Conservation (phyloP, 1,140 invertebrate species). For the Lucilia sericata region DNA sequence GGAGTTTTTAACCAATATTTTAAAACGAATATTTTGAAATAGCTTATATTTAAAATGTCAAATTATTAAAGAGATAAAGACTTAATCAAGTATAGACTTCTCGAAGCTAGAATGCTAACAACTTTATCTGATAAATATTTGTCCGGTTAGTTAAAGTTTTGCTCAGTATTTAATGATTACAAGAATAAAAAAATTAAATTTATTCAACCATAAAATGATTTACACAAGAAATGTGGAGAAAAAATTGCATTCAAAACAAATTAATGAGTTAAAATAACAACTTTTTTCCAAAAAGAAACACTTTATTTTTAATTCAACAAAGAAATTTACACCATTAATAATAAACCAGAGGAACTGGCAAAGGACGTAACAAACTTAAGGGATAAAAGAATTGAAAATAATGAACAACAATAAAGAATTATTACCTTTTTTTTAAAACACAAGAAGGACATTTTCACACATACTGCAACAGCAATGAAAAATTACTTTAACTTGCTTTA, state of each 20-base stretch:
- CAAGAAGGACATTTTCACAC: background rate
- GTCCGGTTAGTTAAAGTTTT: no score
- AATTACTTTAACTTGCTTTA: no score
- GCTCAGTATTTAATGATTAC: no score
- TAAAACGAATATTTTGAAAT: no score
- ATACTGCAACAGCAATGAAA: background rate
- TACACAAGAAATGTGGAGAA: background rate
- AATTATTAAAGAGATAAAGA: no score
- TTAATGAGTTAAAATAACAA: slow-evolving; percentile 8
- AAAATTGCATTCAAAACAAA: background rate
- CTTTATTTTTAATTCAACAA: background rate
- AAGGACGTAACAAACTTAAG: background rate
- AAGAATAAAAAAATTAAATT: no score
- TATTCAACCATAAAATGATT: background rate
- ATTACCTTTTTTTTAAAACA: background rate
- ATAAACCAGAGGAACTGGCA: background rate
- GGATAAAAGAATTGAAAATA: slow-evolving; percentile 6
- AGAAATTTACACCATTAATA: background rate
- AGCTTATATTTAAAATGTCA: no score
- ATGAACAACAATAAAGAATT: background rate
- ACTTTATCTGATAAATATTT: no score
- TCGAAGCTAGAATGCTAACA: no score
- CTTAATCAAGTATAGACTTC: no score
- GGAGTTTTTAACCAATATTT: no score
- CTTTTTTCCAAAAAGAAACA: background rate